Base-by-base conservation (phyloP, 2,113 vertebrate genomes). In the Melanerpes formicivorus region DNA sequence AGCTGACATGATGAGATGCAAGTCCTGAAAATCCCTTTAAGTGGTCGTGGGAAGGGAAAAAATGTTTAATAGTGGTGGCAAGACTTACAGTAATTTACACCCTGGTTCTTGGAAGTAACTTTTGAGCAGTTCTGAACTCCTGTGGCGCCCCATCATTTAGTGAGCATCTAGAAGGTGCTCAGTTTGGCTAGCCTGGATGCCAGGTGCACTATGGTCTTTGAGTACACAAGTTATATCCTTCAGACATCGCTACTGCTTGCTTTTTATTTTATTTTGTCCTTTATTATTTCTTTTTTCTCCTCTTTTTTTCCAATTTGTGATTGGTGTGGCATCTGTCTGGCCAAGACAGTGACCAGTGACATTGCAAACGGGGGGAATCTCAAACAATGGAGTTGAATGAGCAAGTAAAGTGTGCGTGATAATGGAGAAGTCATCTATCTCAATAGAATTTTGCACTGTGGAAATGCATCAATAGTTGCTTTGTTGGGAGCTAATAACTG, bases 401-500 rank as follows among this genome's bases (percentile, higher is more conserved):
- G 10, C 18, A 74, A 76, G 52, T 71, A 16, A 87, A 65, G 26
- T 19, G 8, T 70, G 22, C 40, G 26, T 91, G 62, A 11, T 72
- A 63, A 90, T n/a, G 87, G 58, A 30, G 30, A 70, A 62, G 14
- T 46, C 50, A 72, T 59, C 67, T 73, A 9, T 37, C 85, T 70
- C 32, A 46, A 50, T 63, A 26, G 56, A 74, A 22, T 72, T 87
- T 78, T 55, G 10, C 6, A 27, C 44, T 5, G 2, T 52, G 52
- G 76, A 87, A 78, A 82, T 62, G 29, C 40, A 73, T 34, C 34
- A 48, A 18, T 62, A 21, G 29, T 42, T 83, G 55, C 55, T 84
- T 88, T 91, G 63, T 90, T 91, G 29, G 83, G 91, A 91, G 69
- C 44, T 76, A 72, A 16, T 65, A 58, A 65, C 23, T 90, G 64